Conservation (phyloP, 1,140 invertebrate species). For the Episyrphus balteatus region DNA sequence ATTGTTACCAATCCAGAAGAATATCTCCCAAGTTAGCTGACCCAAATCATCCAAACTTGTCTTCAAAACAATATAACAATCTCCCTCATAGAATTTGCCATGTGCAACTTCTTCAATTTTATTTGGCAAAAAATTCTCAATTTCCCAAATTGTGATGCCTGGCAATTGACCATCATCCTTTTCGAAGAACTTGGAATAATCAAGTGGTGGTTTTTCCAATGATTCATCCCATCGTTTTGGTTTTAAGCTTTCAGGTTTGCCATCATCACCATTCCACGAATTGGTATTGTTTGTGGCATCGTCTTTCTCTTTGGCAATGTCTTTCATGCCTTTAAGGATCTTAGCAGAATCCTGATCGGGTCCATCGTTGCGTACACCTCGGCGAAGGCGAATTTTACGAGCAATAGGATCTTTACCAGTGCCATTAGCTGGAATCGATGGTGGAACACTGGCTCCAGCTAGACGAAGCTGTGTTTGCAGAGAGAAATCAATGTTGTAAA, state of each 20-base stretch:
- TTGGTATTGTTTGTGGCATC: slow-evolving; percentile 1
- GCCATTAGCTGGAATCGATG: slow-evolving; percentile 50
- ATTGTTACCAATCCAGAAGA: slow-evolving; percentile 97
- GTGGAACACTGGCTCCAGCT: slow-evolving; percentile 78
- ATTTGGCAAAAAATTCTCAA: slow-evolving; percentile 97
- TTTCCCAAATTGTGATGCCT: slow-evolving; percentile 90
- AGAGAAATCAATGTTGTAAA: slow-evolving; percentile 99
- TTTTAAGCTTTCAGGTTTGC: slow-evolving; percentile 39
- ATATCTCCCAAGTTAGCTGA: slow-evolving; percentile 87
- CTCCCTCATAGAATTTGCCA: slow-evolving; percentile 98
- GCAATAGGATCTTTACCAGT: slow-evolving; percentile 76
- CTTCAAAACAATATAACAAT: slow-evolving; percentile 96
- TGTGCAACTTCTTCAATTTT: slow-evolving; percentile 81
- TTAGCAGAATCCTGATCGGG: slow-evolving; percentile 88
- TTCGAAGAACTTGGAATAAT: slow-evolving; percentile 99
- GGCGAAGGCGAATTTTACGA: slow-evolving; percentile 75
- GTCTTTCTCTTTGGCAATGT: slow-evolving; percentile 70
- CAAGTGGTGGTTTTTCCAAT: slow-evolving; percentile 88
- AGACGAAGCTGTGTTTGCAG: slow-evolving; percentile 86
- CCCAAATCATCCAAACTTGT: slow-evolving; percentile 79
- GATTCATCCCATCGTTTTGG: slow-evolving; percentile 88
- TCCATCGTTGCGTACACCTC: slow-evolving; percentile 55
- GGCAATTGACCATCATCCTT: slow-evolving; percentile 88
- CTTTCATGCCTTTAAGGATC: slow-evolving; percentile 96
- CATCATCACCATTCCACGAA: slow-evolving; percentile 9